Base-by-base conservation (phyloP, 1,140 invertebrate species). In the Sarcophaga peregrina region DNA sequence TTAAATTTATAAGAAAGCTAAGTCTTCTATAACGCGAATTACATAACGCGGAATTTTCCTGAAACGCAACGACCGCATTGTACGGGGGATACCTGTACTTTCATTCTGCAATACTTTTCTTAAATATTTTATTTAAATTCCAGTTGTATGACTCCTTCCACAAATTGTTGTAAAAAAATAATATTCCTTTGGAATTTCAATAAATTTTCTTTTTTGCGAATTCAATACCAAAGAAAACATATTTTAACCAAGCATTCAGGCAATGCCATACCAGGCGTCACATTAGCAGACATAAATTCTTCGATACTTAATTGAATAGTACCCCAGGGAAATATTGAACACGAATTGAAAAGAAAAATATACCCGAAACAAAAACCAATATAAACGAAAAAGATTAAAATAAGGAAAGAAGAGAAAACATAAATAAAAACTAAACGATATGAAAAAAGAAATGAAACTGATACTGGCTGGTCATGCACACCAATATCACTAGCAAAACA, bases 241-340 rank as follows among this genome's bases (percentile, higher is more conserved):
- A 68, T 68, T 68, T 68, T 20, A 20, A 25, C 62, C n/a, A 20
- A 20, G 10, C 54, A 58, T n/a, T 58, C 54, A 13, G 15, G 15
- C 10, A 68, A 68, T 58, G 13, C 13, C 15, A 58, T 58, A n/a
- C 54, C 54, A 15, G 54, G 54, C 62, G 62, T 68, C 62, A 68
- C 62, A 68, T 68, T 20, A 25, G n/a, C 62, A 68, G 62, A 68
- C 62, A 68, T 68, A 68, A 68, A 68, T 68, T 68, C 62, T 68
- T 68, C 7, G 62, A 68, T 68, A 68, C 20, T 68, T 68, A 68
- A 68, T 68, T 68, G 62, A 68, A 68, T 68, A 68, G 62, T 68
- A 68, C 62, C 62, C 62, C 62, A 20, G 62, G 62, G 62, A 68
- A 68, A 68, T 68, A 37, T 37, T 37, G 25, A 37, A n/a, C 54